Evolutionary conservation across 2,113 vertebrate genomes (phyloP).

Genomic region (Glaucomys volans): DNA sequence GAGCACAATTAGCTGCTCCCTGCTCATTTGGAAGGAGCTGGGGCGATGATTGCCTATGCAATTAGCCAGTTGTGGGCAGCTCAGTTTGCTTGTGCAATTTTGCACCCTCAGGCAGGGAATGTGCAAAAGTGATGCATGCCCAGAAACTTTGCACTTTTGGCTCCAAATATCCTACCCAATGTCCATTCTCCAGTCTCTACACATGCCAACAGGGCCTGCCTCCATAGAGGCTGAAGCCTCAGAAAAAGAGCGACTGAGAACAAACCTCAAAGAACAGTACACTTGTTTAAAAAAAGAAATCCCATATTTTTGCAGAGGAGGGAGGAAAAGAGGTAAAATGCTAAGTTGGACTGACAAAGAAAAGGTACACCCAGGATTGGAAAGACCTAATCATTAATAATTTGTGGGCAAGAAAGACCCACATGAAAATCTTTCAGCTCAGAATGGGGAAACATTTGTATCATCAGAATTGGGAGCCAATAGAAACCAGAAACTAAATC

Average conservation of each 20-base stretch:
- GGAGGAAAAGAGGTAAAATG: neutral
- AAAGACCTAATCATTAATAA: neutral
- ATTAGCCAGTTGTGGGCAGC: conserved; percentile 84
- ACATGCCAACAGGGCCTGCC: neutral
- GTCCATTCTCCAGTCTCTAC: neutral
- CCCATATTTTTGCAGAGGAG: neutral
- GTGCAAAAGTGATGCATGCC: conserved; percentile 64
- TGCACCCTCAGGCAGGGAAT: conserved; percentile 72
- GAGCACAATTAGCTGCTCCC: conserved; percentile 84
- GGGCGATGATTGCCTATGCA: conserved; percentile 82
- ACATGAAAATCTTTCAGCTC: neutral
- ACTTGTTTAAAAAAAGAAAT: neutral
- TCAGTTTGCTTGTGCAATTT: conserved; percentile 75
- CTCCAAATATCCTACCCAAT: neutral
- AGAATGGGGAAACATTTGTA: neutral
- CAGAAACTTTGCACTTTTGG: neutral
- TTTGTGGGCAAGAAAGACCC: neutral
- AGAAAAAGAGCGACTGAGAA: neutral
- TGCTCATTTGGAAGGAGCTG: conserved; percentile 79
- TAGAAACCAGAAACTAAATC: neutral
- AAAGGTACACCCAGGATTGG: neutral
- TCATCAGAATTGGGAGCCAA: neutral
- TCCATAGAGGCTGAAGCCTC: neutral
- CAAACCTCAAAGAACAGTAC: neutral
- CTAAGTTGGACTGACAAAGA: neutral